phyloP scores from a whole-genome alignment of 2,113 vertebrate species.

The Poeciliopsis turrubarensis region DNA sequence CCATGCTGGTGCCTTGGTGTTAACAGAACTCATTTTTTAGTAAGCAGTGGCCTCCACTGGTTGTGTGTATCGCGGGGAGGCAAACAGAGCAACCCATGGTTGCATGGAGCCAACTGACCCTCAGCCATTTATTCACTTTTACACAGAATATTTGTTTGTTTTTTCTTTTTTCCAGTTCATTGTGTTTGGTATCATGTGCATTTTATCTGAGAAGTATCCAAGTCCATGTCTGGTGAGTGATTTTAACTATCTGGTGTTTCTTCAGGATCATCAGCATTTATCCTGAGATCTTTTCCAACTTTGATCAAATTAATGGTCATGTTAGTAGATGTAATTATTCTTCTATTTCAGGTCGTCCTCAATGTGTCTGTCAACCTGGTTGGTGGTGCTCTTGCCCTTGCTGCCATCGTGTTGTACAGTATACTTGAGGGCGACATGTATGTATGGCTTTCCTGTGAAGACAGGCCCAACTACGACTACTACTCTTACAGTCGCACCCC shows the following conservation, averaged over 20 bases:
- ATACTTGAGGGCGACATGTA: fast-evolving
- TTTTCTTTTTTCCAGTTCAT: slow-evolving; percentile 56
- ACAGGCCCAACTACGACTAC: fast-evolving
- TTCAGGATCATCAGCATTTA: no score
- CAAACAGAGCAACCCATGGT: no score
- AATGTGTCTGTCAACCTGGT: slow-evolving; percentile 53
- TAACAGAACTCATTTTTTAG: no score
- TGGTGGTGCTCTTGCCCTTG: slow-evolving; percentile 53
- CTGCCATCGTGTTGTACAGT: slow-evolving; percentile 60
- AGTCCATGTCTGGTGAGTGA: slow-evolving; percentile 74
- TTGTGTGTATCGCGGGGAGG: no score
- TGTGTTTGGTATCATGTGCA: slow-evolving; percentile 52
- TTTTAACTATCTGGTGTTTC: not conserved
- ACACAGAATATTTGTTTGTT: not conserved
- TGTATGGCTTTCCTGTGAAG: fast-evolving
- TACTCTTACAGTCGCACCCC: fast-evolving
- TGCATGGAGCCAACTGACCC: no score
- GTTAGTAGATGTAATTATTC: not conserved
- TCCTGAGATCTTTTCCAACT: no score
- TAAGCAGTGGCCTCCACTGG: no score
- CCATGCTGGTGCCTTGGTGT: no score
- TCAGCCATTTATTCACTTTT: no score
- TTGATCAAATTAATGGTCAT: no score
- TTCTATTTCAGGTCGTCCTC: slow-evolving; percentile 54
- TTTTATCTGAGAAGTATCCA: slow-evolving; percentile 69